These are phyloP conservation scores for Lepisosteus osseus DNA, from an alignment of 2,113 vertebrate species.

Conservation along the genomic window DNA sequence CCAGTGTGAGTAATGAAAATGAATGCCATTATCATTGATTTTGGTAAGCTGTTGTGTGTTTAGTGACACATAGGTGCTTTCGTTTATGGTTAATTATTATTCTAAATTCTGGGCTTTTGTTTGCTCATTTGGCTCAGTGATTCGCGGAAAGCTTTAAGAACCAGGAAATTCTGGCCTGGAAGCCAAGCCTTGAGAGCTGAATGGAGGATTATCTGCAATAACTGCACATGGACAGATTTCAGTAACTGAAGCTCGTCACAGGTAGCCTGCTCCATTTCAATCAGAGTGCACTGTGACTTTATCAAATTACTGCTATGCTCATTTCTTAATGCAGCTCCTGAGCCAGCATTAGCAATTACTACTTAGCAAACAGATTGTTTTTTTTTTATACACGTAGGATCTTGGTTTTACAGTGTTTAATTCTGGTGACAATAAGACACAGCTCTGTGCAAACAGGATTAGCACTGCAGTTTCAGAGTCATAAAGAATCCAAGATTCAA, in stretches of 20 bases:
- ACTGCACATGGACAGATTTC: constrained; percentile 38
- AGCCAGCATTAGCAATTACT: constrained; percentile 57
- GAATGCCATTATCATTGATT: constrained; percentile 48
- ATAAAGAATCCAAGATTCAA: constrained; percentile 68
- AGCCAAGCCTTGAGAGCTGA: constrained; percentile 28
- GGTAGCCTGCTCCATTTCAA: constrained; percentile 47
- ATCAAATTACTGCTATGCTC: constrained; percentile 66
- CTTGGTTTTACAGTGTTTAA: constrained; percentile 40
- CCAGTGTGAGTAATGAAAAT: constrained; percentile 32
- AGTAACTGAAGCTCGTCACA: constrained; percentile 35
- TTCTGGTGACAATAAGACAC: constrained; percentile 60
- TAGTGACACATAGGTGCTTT: constrained; percentile 38
- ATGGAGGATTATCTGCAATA: constrained; percentile 32
- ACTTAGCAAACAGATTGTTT: too few relatives aligned
- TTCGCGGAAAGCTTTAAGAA: constrained; percentile 27
- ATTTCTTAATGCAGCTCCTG: constrained; percentile 62
- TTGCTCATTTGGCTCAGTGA: constrained; percentile 23
- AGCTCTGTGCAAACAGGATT: constrained; percentile 73
- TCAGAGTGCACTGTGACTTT: constrained; percentile 63
- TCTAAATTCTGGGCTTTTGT: constrained; percentile 31
- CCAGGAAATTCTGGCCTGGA: constrained; percentile 12
- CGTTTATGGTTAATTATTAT: constrained; percentile 41
- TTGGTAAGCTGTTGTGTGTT: constrained; percentile 36
- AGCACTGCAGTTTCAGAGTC: constrained; percentile 65
- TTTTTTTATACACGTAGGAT: too few relatives aligned